Conservation (phyloP, 2,797 vertebrate genomes). For the Selene dorsalis region DNA sequence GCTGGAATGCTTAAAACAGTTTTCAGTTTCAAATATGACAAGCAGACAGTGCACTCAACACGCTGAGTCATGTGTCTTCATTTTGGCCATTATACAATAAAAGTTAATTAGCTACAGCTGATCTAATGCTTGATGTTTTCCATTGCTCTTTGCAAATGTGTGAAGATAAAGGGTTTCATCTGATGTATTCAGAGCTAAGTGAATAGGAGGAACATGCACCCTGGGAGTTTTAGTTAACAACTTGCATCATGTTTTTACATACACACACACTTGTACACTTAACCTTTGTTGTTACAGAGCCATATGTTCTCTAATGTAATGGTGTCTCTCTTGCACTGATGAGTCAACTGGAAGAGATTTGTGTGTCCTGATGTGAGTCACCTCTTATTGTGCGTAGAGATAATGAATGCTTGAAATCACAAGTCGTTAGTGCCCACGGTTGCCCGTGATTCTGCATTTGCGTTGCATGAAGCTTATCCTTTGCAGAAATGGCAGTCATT, state of each 20-base stretch:
- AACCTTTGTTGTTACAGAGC: background rate
- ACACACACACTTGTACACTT: background rate
- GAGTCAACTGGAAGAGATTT: background rate
- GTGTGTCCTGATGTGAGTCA: conserved; percentile 3
- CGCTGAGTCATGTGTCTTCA: background rate
- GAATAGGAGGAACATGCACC: background rate
- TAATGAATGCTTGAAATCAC: conserved; percentile 13
- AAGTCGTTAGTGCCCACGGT: conserved; percentile 6
- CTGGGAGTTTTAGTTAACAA: conserved; percentile 4
- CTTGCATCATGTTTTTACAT: background rate
- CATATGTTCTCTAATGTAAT: conserved; percentile 8
- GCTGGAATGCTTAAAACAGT: background rate
- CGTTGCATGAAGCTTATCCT: conserved; percentile 1
- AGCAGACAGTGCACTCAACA: background rate
- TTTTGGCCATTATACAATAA: background rate
- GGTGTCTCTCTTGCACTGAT: conserved; percentile 2
- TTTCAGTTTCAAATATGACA: background rate
- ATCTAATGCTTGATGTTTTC: background rate
- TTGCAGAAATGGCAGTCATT: background rate
- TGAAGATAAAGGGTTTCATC: background rate
- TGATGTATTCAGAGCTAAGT: background rate
- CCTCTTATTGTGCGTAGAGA: background rate
- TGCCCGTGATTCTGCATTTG: conserved; percentile 10
- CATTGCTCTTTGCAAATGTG: background rate
- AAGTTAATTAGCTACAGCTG: background rate